These are phyloP conservation scores for Macrobrachium nipponense DNA, from an alignment of 1,140 invertebrate species.

Conservation along the genomic window DNA sequence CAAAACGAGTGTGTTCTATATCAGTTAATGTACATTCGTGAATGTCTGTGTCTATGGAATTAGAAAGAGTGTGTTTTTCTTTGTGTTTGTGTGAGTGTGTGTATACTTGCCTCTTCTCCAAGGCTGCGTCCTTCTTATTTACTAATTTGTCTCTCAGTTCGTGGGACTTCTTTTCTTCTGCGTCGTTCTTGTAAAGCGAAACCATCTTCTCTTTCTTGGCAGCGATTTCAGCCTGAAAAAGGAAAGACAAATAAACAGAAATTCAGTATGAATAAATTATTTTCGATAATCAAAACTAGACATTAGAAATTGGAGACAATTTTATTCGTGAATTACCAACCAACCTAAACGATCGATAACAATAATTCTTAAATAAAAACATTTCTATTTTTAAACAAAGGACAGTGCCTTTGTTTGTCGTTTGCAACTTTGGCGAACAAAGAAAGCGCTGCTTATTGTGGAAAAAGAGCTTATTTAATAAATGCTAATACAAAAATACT, in stretches of 20 bases:
- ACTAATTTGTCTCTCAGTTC: slow-evolving; percentile 24
- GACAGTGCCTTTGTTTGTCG: no score
- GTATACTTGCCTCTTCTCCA: slow-evolving; percentile 49
- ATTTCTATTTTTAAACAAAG: no score
- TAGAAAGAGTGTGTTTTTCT: not conserved
- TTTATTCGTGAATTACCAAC: no score
- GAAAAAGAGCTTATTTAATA: no score
- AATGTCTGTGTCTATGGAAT: not conserved
- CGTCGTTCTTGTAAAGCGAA: slow-evolving; percentile 17
- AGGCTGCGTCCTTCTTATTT: slow-evolving; percentile 37
- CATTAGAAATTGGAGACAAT: no score
- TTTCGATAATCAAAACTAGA: not conserved
- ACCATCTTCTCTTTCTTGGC: slow-evolving; percentile 37
- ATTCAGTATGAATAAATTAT: no score
- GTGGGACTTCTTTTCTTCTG: slow-evolving; percentile 1
- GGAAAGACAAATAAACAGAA: not conserved
- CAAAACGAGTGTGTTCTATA: no score
- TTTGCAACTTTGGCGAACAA: no score
- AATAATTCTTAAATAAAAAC: no score
- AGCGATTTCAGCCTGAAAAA: slow-evolving; percentile 39
- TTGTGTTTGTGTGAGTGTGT: slow-evolving; percentile 11
- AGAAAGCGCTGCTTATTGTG: no score
- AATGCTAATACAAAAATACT: no score
- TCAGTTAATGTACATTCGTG: not conserved
- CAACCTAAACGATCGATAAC: no score